Evolutionary conservation across 2,888 invertebrate genomes (phyloP).

Genomic region (Mamestra brassicae): DNA sequence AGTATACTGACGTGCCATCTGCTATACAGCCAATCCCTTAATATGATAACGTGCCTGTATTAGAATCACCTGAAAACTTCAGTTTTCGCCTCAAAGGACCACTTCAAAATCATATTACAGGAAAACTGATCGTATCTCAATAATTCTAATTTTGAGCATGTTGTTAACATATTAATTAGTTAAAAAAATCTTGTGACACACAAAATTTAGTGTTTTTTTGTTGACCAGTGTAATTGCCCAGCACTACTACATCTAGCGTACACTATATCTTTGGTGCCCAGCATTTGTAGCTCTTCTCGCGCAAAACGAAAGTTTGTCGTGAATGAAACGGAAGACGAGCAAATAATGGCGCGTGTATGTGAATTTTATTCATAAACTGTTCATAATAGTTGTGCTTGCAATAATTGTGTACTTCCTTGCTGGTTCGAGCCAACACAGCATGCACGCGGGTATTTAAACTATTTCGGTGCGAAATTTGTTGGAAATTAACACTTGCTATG

Average conservation of each 20-base stretch:
- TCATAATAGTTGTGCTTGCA: constrained; percentile 61
- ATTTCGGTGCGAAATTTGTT: constrained; percentile 12
- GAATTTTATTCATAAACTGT: constrained; percentile 69
- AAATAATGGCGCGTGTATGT: constrained; percentile 71
- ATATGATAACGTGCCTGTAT: no score
- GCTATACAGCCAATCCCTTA: no score
- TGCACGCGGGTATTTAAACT: constrained; percentile 4
- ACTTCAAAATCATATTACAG: no score
- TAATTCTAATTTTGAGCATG: no score
- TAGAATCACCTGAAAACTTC: no score
- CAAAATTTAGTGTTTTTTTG: no score
- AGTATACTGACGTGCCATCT: no score
- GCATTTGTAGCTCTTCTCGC: constrained; percentile 75
- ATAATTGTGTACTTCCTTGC: constrained; percentile 60
- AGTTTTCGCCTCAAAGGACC: no score
- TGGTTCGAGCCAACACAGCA: constrained; percentile 22
- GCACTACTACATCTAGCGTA: constrained; percentile 30
- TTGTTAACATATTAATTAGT: no score
- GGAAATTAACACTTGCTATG: constrained; percentile 5
- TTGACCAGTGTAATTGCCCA: background rate
- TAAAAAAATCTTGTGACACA: no score
- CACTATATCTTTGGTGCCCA: constrained; percentile 52
- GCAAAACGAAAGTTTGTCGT: constrained; percentile 71
- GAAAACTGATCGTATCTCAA: no score
- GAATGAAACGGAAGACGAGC: constrained; percentile 73